Evolutionary conservation across 2,797 vertebrate species (phyloP).

Genomic region (Oreochromis grahami): DNA sequence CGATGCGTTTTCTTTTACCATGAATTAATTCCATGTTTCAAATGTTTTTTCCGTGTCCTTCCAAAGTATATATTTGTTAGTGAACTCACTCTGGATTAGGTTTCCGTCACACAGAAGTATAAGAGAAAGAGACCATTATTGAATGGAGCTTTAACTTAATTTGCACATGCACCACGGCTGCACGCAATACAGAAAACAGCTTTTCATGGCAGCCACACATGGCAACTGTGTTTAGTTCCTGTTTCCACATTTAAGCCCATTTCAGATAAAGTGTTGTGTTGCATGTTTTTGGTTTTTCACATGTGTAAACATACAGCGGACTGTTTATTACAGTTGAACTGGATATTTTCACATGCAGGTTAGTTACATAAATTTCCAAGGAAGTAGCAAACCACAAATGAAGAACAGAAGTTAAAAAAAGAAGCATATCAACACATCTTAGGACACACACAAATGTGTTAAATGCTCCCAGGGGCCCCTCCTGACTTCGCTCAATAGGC

Average conservation of each 20-base stretch:
- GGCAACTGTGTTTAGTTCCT: constrained; percentile 10
- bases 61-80: neutral
- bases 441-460: neutral
- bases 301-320: constrained; percentile 11
- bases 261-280: neutral
- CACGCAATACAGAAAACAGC: neutral
- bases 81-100: neutral
- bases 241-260: constrained; percentile 3
- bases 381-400: neutral
- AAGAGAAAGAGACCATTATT: neutral
- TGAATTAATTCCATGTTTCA: neutral
- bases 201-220: constrained; percentile 20
- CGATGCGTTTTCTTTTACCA: neutral
- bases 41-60: neutral
- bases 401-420: neutral
- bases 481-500: constrained; percentile 47
- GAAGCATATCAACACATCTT: neutral
- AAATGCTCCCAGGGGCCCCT: constrained; percentile 29
- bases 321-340: constrained; percentile 23
- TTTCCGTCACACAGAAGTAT: neutral
- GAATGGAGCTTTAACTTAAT: neutral
- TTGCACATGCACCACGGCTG: neutral
- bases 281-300: constrained; percentile 13
- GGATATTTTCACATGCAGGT: neutral
- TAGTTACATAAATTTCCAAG: neutral